Base-by-base conservation (phyloP, 2,797 vertebrate species). In the Pogonophryne albipinna region DNA sequence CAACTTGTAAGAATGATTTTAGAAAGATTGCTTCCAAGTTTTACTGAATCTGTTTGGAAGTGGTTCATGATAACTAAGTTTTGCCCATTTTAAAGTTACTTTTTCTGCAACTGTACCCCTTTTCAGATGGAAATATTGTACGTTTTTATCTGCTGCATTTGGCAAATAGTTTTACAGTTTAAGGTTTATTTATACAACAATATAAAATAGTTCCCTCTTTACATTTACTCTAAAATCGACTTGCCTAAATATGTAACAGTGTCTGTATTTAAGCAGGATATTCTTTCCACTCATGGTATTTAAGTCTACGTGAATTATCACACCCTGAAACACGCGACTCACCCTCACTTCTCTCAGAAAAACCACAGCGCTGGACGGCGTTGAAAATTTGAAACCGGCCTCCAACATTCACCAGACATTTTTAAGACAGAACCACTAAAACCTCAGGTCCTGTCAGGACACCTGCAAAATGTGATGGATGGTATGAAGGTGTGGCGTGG, bases 361-460 rank as follows among this genome's bases (percentile, higher is more conserved):
- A 86, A 88, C 88, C 81, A 23, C 86, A 71, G 80, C 10, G 50
- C 20, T 56, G 70, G 71, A 71, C 10, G 44, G 66, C 4, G 63
- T 31, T 72, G 65, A 73, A 83, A 60, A 82, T 65, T 57, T 1
- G 1, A 85, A 83, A 71, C 71, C 14, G 6, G 20, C 59, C 63
- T 87, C 69, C 85, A 88, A 89, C 82, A 85, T 82, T 84, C 74
- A 79, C 75, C 78, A 42, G 72, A 76, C 73, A 58, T 83, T 62
- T 74, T 23, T 64, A 4, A 78, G 61, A 84, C 68, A 64, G 66
- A 78, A 50, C 53, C 47, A 57, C 65, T 81, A 68, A 14, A 83
- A 67, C 83, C 69, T 56, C 75, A 60, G 66, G 71, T 77, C 76
- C 66, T 87, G 86, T 89, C 82, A 66, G 77, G 75, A 75, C 76